Base-by-base conservation (phyloP, 2,113 vertebrate species). In the Polypterus senegalus region DNA sequence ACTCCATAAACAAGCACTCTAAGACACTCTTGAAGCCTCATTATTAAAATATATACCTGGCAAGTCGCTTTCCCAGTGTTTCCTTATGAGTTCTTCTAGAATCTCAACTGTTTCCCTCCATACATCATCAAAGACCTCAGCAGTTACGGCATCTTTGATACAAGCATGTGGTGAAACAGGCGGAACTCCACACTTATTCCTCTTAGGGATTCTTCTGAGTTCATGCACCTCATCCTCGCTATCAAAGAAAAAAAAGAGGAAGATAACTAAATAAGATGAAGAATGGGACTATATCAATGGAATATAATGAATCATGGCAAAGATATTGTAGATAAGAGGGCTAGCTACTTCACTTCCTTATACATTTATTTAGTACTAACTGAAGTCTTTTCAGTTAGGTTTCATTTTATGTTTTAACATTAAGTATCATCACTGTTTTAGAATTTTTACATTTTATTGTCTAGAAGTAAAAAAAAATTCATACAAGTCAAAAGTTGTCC, bases 131-230 rank as follows among this genome's bases (percentile, higher is more conserved):
- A 92, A 92, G 3, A 88, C 69, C 73, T 85, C 88, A 8, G 83
- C 82, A n/a, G 70, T 73, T 63, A 90, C 87, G 0, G 81, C 66
- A 3, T 86, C 87, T 77, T 71, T 81, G 64, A 90, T 81, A 63
- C 89, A 91, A 69, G 82, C 83, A 7, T 76, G 74, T 5, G 89
- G 88, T n/a, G 89, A 91, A 44, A 91, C 58, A 0, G 86, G 85
- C 11, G 90, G 90, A 64, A 91, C 77, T 27, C 87, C 84, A 3
- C 61, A 63, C 54, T 77, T 79, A 9, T 1, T 67, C 74, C 66
- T 66, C 57, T 71, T 81, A 3, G 0, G 66, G 49, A 54, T 63
- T 63, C 74, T 76, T 61, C 70, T 82, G 64, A 76, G 75, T 62
- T 83, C 81, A 71, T 73, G 70, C 27, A 27, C 66, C 43, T 84